These are phyloP conservation scores for Tinamus major DNA, from an alignment of 2,797 vertebrate genomes.

Conservation along the genomic window DNA sequence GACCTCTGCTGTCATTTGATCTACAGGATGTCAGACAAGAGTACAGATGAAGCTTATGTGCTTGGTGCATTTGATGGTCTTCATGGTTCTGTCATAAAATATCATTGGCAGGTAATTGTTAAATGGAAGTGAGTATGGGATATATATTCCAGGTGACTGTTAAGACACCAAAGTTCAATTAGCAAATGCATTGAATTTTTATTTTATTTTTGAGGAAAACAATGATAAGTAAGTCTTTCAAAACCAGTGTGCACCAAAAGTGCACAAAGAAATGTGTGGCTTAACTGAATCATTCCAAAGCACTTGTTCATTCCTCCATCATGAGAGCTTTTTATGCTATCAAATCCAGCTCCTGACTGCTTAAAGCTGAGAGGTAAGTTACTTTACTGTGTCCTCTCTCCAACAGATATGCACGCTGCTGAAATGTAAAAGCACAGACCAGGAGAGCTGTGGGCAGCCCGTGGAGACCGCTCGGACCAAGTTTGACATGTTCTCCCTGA, in stretches of 20 bases:
- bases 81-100: slow-evolving; percentile 72
- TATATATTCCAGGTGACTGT: background rate
- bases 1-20: slow-evolving; percentile 75
- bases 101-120: slow-evolving; percentile 77
- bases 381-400: background rate
- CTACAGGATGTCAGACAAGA: slow-evolving; percentile 66
- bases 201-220: background rate
- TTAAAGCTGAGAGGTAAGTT: background rate
- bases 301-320: background rate
- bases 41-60: slow-evolving; percentile 68
- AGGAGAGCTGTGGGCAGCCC: slow-evolving; percentile 60
- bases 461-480: slow-evolving; percentile 62
- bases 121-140: background rate
- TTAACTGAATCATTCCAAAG: background rate
- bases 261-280: too few relatives aligned
- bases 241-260: too few relatives aligned
- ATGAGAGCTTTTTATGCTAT: background rate
- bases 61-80: slow-evolving; percentile 77
- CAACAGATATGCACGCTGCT: slow-evolving; percentile 75
- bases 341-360: background rate
- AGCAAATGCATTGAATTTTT: background rate
- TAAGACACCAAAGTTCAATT: background rate
- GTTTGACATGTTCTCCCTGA: slow-evolving; percentile 80
- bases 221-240: background rate
- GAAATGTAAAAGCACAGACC: slow-evolving; percentile 66